Percentiles rank a stretch among this genome's conserved stretches.
Evolutionary conservation across 2,888 invertebrate genomes (phyloP).

Genomic region (Yponomeuta malinellus): DNA sequence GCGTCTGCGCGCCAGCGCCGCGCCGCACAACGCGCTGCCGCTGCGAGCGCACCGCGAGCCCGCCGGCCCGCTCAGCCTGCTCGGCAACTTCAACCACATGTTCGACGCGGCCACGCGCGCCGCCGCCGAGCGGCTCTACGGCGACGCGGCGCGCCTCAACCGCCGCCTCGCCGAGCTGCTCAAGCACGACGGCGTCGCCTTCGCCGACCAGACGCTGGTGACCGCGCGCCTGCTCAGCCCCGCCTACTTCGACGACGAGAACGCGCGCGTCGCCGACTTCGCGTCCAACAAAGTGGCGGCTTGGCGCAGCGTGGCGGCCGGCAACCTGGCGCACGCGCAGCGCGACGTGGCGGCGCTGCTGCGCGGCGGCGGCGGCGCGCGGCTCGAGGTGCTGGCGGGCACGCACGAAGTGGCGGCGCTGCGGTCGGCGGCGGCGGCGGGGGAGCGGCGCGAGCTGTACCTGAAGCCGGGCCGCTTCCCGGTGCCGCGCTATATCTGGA

Average conservation of each 20-base stretch:
- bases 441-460: constrained; percentile 22
- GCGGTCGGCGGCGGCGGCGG: constrained; percentile 26
- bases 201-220: constrained; percentile 51
- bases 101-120: constrained; percentile 53
- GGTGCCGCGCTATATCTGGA: constrained; percentile 59
- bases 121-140: constrained; percentile 55
- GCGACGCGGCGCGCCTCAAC: constrained; percentile 47
- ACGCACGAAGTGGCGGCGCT: constrained; percentile 32
- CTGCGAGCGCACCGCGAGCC: constrained; percentile 41
- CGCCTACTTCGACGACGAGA: constrained; percentile 54
- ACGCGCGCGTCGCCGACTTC: constrained; percentile 51
- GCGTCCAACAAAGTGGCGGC: constrained; percentile 50
- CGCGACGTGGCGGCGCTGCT: constrained; percentile 42
- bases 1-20: constrained; percentile 33
- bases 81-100: constrained; percentile 68
- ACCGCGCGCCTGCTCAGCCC: constrained; percentile 41
- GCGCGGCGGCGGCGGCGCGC: constrained; percentile 23
- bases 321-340: constrained; percentile 53
- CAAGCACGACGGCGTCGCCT: constrained; percentile 40
- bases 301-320: constrained; percentile 55
- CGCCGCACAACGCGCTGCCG: constrained; percentile 32
- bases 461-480: constrained; percentile 47
- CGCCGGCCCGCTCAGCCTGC: constrained; percentile 47
- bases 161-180: constrained; percentile 50
- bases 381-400: constrained; percentile 37